Percentiles rank a stretch among this genome's conserved stretches.
Conservation (phyloP, 2,113 vertebrate genomes). For the Psittacus erithacus region DNA sequence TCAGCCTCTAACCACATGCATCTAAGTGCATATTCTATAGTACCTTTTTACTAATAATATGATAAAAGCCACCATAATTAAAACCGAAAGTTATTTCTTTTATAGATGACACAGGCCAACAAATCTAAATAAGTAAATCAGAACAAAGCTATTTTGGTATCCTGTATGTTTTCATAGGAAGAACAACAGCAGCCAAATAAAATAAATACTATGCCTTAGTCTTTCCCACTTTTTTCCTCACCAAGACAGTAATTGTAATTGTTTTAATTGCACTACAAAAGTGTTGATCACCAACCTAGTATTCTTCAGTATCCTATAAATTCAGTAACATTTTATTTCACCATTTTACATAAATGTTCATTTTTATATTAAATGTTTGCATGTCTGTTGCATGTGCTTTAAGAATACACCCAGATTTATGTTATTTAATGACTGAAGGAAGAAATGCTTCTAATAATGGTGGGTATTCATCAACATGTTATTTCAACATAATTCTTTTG, state of each 20-base stretch:
- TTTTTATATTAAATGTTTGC: background rate
- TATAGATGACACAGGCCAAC: background rate
- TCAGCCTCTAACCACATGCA: background rate
- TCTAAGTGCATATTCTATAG: background rate
- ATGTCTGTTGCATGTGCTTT: background rate
- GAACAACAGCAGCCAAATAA: background rate
- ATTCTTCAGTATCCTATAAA: background rate
- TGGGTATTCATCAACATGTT: background rate
- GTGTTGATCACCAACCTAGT: background rate
- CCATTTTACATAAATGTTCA: background rate
- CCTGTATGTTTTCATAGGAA: background rate
- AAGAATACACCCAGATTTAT: background rate
- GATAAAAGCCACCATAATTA: background rate
- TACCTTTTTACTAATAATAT: background rate
- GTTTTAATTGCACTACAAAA: background rate
- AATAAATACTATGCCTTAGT: background rate
- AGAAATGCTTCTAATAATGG: background rate
- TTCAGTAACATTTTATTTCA: background rate
- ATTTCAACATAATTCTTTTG: conserved; percentile 32
- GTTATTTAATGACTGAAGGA: background rate
- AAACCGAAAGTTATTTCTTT: background rate
- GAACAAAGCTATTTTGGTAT: background rate
- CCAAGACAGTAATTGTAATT: background rate
- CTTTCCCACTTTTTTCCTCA: background rate
- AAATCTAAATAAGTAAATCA: background rate